Percentiles rank a stretch among this genome's conserved stretches.
Evolutionary conservation across 2,888 invertebrate species (phyloP).

Genomic region (Prenolepis imparis): DNA sequence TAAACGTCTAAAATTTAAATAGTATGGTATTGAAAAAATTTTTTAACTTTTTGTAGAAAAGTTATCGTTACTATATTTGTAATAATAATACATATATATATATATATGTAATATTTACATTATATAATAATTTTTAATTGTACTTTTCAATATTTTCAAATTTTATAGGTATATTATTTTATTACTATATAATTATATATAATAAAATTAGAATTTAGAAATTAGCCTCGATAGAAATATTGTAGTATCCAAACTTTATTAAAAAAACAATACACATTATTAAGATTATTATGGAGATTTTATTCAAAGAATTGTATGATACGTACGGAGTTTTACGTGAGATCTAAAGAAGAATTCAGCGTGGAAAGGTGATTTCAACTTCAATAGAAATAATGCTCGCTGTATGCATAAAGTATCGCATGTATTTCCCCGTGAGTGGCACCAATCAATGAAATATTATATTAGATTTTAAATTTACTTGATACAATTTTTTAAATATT

Average conservation of each 20-base stretch:
- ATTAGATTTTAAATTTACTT: neutral
- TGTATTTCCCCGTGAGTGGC: neutral
- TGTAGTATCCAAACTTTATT: conserved; percentile 12
- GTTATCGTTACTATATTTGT: neutral
- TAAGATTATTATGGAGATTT: neutral
- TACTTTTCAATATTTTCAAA: neutral
- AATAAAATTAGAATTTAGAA: conserved; percentile 17
- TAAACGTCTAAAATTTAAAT: conserved; percentile 24
- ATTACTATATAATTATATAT: conserved; percentile 11
- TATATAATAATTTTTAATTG: neutral
- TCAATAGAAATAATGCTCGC: conserved; percentile 5
- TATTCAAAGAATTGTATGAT: neutral
- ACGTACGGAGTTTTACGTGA: neutral
- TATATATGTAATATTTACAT: neutral
- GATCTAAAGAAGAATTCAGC: neutral
- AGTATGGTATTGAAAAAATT: neutral
- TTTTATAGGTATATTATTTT: conserved; percentile 5
- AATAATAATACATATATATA: neutral
- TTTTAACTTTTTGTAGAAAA: conserved; percentile 7
- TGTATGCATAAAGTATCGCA: conserved; percentile 17
- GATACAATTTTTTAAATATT: neutral
- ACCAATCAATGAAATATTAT: conserved; percentile 40
- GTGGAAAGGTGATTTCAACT: conserved; percentile 34
- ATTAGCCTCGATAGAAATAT: neutral
- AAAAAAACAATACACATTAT: neutral